Evolutionary conservation across 1,140 invertebrate species (phyloP), one percentile per base, ranked within the genome.

Genomic region (Cotesia vestalis): DNA sequence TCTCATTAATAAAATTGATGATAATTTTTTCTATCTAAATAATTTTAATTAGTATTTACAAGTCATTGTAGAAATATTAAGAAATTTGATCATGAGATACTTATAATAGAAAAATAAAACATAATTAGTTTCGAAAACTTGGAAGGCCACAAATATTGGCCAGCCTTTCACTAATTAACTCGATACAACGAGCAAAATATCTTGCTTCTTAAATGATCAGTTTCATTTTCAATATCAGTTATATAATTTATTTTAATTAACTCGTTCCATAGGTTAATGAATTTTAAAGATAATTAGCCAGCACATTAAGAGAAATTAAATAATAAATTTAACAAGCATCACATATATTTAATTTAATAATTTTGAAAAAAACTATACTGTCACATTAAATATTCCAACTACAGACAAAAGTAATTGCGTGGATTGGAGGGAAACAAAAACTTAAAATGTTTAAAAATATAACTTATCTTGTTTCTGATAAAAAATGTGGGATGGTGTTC

Each of bases 241-340:
- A 55, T 55, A 14, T 55, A 12, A 55, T 55, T 55, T 55, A 55
- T 55, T 55, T 55, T 14, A 12, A 55, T 55, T 55, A 14, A 55
- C 52, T 14, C 12, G n/a, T 55, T 12, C 52, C 12, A 55, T 55
- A 14, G 4, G n/a, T 12, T 6, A 14, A 6, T 55, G 4, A 55
- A 14, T 4, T 12, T 55, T 6, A 55, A 8, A 40, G 5, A 40
- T 4, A 40, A 40, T 4, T 1, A 5, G 38, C 3, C 4, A 8
- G 9, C 38, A 40, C 38, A 40, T 40, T 8, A 1, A 5, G 38
- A 40, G 0, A 5, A 40, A 40, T 40, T 5, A 40, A 4, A 40
- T 40, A 40, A 5, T 9, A 40, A 14, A 55, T 55, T 55, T 55
- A 17, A 59, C 14, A 20, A 59, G 14, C 8, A 20, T 9, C 9